Evolutionary conservation across 2,888 invertebrate genomes (phyloP).

Genomic region (Congeria kusceri): DNA sequence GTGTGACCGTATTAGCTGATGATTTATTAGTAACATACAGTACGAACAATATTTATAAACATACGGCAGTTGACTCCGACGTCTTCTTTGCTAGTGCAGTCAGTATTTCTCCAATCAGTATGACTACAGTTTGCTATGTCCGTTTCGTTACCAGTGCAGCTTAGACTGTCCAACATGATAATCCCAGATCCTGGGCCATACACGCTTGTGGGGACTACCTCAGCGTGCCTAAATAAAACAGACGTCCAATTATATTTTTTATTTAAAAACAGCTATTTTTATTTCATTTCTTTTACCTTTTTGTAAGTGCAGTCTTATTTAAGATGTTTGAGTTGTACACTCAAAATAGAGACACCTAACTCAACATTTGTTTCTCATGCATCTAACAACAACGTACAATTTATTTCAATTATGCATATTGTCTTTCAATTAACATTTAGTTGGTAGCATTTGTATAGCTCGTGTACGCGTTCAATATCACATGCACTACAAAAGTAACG

Average conservation of each 20-base stretch:
- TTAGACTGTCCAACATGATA: slow-evolving; percentile 69
- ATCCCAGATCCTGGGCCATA: slow-evolving; percentile 66
- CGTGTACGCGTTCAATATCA: too few species aligned
- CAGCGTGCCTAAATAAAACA: background rate
- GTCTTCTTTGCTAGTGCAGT: slow-evolving; percentile 91
- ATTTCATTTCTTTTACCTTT: background rate
- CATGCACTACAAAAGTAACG: too few species aligned
- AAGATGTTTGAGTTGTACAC: too few species aligned
- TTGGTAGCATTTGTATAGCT: too few species aligned
- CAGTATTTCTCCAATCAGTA: slow-evolving; percentile 89
- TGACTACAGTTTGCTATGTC: slow-evolving; percentile 87
- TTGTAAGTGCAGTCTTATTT: too few species aligned
- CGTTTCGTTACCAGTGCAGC: slow-evolving; percentile 88
- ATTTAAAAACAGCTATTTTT: background rate
- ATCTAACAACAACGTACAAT: too few species aligned
- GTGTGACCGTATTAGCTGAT: background rate
- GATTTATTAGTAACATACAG: background rate
- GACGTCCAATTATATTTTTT: background rate
- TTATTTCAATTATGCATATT: too few species aligned
- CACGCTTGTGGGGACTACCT: slow-evolving; percentile 17
- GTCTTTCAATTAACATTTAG: too few species aligned
- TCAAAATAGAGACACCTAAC: too few species aligned
- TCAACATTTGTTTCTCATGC: too few species aligned
- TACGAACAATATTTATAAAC: background rate
- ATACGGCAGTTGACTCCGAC: slow-evolving; percentile 86